phyloP scores from a whole-genome alignment of 2,113 vertebrate genomes.

The Erythrolamprus reginae region DNA sequence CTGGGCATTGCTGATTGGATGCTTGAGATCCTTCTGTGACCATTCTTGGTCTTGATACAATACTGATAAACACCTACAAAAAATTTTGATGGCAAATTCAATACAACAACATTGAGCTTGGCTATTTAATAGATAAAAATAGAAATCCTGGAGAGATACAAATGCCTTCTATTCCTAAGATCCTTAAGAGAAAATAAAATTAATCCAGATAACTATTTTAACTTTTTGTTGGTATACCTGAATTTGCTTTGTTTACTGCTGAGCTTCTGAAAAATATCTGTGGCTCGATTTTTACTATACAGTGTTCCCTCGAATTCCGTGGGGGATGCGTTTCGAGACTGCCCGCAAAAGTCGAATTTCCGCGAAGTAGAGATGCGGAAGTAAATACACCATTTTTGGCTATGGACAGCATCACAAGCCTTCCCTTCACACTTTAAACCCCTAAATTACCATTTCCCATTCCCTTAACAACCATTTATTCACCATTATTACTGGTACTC shows the following conservation, averaged over 20 bases:
- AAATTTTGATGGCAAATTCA: background rate
- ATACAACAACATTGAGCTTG: background rate
- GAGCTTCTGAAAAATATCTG: background rate
- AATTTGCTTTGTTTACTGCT: background rate
- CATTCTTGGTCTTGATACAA: slow-evolving; percentile 76
- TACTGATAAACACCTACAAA: slow-evolving; percentile 75
- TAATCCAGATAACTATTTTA: background rate
- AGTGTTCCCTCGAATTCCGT: too few species aligned
- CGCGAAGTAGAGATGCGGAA: too few species aligned
- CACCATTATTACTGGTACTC: too few species aligned
- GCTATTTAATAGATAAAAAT: background rate
- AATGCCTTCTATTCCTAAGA: background rate
- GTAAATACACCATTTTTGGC: too few species aligned
- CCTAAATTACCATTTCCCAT: too few species aligned
- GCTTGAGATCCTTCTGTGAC: slow-evolving; percentile 71
- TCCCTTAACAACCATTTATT: too few species aligned
- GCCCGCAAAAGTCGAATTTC: too few species aligned
- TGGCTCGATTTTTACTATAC: background rate
- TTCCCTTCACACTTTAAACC: too few species aligned
- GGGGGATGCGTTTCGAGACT: too few species aligned
- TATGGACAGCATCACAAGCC: too few species aligned
- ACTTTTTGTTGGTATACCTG: background rate
- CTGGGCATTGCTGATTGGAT: slow-evolving; percentile 53
- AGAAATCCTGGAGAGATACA: background rate
- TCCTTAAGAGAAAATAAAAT: background rate